phyloP scores from a whole-genome alignment of 2,113 vertebrate genomes.

The Ia io region DNA sequence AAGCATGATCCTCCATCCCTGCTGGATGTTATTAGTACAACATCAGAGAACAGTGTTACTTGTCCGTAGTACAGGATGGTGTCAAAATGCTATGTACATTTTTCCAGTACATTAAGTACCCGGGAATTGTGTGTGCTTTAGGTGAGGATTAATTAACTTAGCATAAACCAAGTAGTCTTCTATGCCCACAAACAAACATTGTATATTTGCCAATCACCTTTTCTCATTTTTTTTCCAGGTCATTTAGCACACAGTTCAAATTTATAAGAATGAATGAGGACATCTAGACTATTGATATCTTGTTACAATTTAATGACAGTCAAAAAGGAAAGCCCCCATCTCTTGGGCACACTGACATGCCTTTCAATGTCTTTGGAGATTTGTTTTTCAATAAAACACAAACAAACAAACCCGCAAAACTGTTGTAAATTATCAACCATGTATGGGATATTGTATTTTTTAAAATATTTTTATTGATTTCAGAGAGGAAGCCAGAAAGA shows the following conservation, averaged over 20 bases:
- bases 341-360: not conserved
- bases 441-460: not conserved
- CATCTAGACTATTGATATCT: not conserved
- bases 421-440: not conserved
- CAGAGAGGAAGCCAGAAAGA: too few relatives aligned
- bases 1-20: constrained; percentile 50
- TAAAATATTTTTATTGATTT: too few relatives aligned
- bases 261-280: constrained; percentile 51
- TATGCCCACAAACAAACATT: constrained; percentile 52
- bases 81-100: constrained; percentile 42
- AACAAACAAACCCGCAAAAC: too few relatives aligned
- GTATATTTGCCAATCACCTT: constrained; percentile 38
- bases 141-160: constrained; percentile 71
- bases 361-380: not conserved
- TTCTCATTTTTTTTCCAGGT: constrained; percentile 49
- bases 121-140: not conserved
- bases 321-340: not conserved
- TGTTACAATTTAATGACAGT: not conserved
- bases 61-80: constrained; percentile 47
- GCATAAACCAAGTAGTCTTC: constrained; percentile 38
- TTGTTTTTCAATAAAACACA: not conserved
- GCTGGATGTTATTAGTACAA: constrained; percentile 60
- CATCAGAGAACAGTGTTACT: constrained; percentile 34
- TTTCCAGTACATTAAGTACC: constrained; percentile 62
- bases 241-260: constrained; percentile 57